phyloP scores from a whole-genome alignment of 2,113 vertebrate species.

The Syngnathus scovelli region DNA sequence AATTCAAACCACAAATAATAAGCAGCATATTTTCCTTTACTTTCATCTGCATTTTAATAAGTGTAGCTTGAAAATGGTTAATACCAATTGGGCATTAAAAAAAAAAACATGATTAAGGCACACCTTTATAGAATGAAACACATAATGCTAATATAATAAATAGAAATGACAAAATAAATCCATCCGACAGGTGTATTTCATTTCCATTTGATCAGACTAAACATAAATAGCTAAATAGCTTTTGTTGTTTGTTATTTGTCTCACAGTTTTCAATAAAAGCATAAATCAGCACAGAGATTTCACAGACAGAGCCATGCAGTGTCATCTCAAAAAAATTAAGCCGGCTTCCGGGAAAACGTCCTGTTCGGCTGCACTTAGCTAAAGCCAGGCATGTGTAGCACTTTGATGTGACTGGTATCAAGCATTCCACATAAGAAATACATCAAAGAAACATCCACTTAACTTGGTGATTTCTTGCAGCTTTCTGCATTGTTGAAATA shows the following conservation, averaged over 20 bases:
- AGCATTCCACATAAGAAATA: background rate
- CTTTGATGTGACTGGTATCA: constrained; percentile 17
- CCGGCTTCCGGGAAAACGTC: background rate
- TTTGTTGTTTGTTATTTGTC: background rate
- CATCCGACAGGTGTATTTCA: background rate
- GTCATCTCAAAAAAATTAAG: background rate
- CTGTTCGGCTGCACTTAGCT: background rate
- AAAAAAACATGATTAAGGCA: background rate
- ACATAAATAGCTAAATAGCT: background rate
- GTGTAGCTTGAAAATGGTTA: too few relatives aligned
- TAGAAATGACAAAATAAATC: background rate
- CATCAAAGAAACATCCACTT: constrained; percentile 3
- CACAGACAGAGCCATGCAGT: too few relatives aligned
- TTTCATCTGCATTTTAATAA: background rate
- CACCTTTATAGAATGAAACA: background rate
- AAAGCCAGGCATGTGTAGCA: background rate
- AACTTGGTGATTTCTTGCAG: background rate
- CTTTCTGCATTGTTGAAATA: constrained; percentile 3
- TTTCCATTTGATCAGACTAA: background rate
- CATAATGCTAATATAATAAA: background rate
- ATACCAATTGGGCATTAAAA: too few relatives aligned
- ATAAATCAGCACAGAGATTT: background rate
- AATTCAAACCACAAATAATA: background rate
- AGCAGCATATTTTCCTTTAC: background rate
- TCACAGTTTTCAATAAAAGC: background rate